These are phyloP conservation scores for Agapornis canus DNA, from an alignment of 2,797 vertebrate genomes.

Conservation along the genomic window DNA sequence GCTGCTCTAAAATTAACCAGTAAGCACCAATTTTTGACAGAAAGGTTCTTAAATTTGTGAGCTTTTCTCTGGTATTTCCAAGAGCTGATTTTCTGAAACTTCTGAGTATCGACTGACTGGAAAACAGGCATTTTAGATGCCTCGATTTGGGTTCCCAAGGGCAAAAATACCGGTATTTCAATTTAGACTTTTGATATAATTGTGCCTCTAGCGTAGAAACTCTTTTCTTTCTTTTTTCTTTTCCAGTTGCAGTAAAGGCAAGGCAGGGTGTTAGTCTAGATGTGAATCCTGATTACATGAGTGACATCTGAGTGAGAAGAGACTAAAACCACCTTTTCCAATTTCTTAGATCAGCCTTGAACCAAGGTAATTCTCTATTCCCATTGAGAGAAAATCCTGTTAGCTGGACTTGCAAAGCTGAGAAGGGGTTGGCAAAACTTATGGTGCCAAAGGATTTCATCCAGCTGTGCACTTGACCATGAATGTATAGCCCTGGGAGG, in stretches of 20 bases:
- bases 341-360: not conserved
- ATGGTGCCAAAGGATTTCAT: not conserved
- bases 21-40: not conserved
- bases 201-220: not conserved
- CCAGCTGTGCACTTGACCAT: not conserved
- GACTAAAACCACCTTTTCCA: not conserved
- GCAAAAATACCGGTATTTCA: not conserved
- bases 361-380: not conserved
- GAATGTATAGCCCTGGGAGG: not conserved
- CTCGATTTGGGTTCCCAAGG: not conserved
- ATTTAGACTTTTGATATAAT: not conserved
- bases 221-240: not conserved
- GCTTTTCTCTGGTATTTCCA: not conserved
- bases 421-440: not conserved
- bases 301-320: not conserved
- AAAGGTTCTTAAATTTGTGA: not conserved
- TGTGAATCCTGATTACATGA: not conserved
- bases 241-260: not conserved
- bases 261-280: conserved; percentile 10
- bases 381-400: not conserved
- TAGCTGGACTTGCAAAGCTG: not conserved
- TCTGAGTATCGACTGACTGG: not conserved
- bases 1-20: not conserved
- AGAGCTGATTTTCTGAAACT: not conserved
- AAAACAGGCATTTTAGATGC: not conserved